Percentiles rank a stretch among this genome's conserved stretches.
These are phyloP conservation scores for Tinamus major DNA, from an alignment of 2,797 vertebrate species.

Conservation along the genomic window DNA sequence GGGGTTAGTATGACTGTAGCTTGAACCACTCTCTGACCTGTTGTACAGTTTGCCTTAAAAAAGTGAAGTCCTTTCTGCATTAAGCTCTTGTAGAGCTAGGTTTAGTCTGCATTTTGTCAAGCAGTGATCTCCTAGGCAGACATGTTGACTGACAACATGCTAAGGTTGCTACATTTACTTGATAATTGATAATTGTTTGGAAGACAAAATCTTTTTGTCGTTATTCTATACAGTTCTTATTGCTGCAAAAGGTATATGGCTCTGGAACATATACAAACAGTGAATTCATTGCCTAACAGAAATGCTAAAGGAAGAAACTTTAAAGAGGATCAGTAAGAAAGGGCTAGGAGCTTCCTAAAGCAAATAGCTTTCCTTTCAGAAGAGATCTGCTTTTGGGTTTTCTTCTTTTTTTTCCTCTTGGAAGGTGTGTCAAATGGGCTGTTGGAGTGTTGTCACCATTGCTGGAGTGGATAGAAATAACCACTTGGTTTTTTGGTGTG, in stretches of 20 bases:
- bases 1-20: not conserved
- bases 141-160: not conserved
- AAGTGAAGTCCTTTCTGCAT: not conserved
- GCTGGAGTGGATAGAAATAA: not conserved
- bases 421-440: not conserved
- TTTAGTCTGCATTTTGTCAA: not conserved
- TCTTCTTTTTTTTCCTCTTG: not conserved
- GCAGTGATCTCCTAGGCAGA: not conserved
- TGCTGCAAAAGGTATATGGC: too few relatives aligned
- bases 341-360: not conserved
- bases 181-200: too few relatives aligned
- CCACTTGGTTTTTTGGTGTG: not conserved
- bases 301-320: too few relatives aligned
- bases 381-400: not conserved
- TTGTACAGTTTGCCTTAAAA: accelerated
- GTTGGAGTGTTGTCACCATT: not conserved
- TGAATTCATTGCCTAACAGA: too few relatives aligned
- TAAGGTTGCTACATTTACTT: not conserved
- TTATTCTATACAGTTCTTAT: too few relatives aligned
- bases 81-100: not conserved
- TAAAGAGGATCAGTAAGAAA: too few relatives aligned
- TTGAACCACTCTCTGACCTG: not conserved
- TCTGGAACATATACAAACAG: too few relatives aligned
- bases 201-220: too few relatives aligned
- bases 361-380: not conserved